Evolutionary conservation across 2,888 invertebrate genomes (phyloP).

Genomic region (Drosophila affinis): DNA sequence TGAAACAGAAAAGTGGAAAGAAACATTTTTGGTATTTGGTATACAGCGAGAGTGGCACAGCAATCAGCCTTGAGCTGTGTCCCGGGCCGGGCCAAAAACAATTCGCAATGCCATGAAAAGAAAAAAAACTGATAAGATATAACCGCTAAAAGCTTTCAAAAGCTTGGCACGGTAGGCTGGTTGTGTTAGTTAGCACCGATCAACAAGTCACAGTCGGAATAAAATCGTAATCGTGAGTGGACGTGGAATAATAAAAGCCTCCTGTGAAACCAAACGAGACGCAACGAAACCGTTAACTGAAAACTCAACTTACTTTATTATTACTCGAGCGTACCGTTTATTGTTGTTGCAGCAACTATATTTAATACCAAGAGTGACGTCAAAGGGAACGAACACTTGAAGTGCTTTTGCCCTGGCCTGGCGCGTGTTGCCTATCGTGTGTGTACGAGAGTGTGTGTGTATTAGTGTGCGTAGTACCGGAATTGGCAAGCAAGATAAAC

Average conservation of each 20-base stretch:
- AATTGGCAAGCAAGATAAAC: slow-evolving; percentile 11
- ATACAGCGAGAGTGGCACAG: slow-evolving; percentile 10
- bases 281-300: slow-evolving; percentile 52
- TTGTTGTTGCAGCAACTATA: slow-evolving; percentile 28
- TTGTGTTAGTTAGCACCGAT: slow-evolving; percentile 31
- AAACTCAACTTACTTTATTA: slow-evolving; percentile 35
- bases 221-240: slow-evolving; percentile 52
- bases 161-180: background rate
- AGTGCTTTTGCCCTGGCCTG: slow-evolving; percentile 15
- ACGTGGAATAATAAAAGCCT: slow-evolving; percentile 25
- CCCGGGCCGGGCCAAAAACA: background rate
- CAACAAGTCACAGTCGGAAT: slow-evolving; percentile 51
- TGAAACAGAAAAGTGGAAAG: background rate
- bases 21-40: slow-evolving; percentile 15
- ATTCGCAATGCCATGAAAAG: background rate
- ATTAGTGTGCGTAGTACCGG: slow-evolving; percentile 11
- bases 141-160: slow-evolving; percentile 30
- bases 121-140: slow-evolving; percentile 52
- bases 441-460: slow-evolving; percentile 18
- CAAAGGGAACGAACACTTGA: slow-evolving; percentile 12
- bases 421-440: slow-evolving; percentile 11
- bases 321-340: background rate
- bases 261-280: background rate
- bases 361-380: slow-evolving; percentile 52
- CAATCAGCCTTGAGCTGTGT: slow-evolving; percentile 35